Conservation (phyloP, 2,797 vertebrate species). For the Spea hammondii region DNA sequence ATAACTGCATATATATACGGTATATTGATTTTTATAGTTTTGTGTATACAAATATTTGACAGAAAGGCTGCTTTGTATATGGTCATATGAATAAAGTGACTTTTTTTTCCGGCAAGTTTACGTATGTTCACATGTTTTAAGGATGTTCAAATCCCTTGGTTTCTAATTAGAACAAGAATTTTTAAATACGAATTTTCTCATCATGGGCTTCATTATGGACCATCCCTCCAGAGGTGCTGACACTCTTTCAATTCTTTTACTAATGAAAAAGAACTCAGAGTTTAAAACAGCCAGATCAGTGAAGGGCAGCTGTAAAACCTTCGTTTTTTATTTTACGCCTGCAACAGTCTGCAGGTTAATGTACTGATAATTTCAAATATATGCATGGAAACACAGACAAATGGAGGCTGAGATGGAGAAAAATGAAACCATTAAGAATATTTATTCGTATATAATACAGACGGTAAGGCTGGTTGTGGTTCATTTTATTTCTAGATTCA, state of each 20-base stretch:
- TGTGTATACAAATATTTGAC: no score
- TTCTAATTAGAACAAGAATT: slow-evolving; percentile 58
- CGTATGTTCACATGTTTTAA: slow-evolving; percentile 50
- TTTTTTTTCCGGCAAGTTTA: slow-evolving; percentile 16
- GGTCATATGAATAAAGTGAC: no score
- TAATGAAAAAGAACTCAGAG: slow-evolving; percentile 27
- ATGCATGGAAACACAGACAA: slow-evolving; percentile 9
- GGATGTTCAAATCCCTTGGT: slow-evolving; percentile 55
- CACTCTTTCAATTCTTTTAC: slow-evolving; percentile 45
- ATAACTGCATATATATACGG: no score
- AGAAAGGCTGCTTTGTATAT: no score
- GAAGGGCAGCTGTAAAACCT: slow-evolving; percentile 27
- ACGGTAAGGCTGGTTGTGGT: not conserved
- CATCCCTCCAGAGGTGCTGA: slow-evolving; percentile 46
- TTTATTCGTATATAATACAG: not conserved
- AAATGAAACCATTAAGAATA: not conserved
- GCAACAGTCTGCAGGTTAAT: slow-evolving; percentile 10
- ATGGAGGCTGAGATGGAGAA: slow-evolving; percentile 11
- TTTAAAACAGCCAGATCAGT: slow-evolving; percentile 17
- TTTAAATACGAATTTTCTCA: slow-evolving; percentile 47
- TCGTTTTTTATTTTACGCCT: slow-evolving; percentile 3
- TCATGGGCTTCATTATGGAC: slow-evolving; percentile 46
- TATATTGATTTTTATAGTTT: no score
- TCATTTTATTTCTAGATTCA: not conserved
- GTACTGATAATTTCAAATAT: slow-evolving; percentile 26